phyloP scores from a whole-genome alignment of 2,888 invertebrate species.

The Lycocerus yunnanus region DNA sequence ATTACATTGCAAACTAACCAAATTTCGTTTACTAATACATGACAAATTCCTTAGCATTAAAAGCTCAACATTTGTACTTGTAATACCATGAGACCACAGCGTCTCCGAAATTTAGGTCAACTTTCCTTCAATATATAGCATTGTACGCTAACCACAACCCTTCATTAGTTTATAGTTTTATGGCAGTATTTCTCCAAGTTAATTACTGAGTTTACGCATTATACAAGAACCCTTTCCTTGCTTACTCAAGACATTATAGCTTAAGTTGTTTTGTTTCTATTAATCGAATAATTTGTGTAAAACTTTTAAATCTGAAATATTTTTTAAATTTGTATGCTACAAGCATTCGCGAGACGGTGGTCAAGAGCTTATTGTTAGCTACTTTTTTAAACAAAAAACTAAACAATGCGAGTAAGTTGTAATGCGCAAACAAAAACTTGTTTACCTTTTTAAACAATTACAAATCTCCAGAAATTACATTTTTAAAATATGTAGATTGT shows the following conservation, averaged over 20 bases:
- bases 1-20: slow-evolving; percentile 8
- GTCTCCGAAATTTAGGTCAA: slow-evolving; percentile 21
- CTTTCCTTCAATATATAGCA: slow-evolving; percentile 30
- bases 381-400: background rate
- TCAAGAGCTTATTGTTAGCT: background rate
- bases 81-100: slow-evolving; percentile 12
- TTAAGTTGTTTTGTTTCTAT: slow-evolving; percentile 35
- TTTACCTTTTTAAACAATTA: background rate
- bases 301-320: background rate
- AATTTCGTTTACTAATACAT: slow-evolving; percentile 15
- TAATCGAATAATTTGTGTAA: slow-evolving; percentile 33
- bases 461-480: background rate
- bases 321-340: background rate
- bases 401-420: background rate
- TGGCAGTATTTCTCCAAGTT: slow-evolving; percentile 40
- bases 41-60: slow-evolving; percentile 13
- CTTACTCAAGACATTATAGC: slow-evolving; percentile 37
- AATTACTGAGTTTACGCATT: slow-evolving; percentile 42
- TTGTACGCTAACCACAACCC: slow-evolving; percentile 38
- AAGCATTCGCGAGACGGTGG: background rate
- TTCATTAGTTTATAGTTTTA: slow-evolving; percentile 43
- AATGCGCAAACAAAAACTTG: background rate
- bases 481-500: too few species aligned
- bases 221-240: slow-evolving; percentile 39
- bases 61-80: slow-evolving; percentile 16